Percentiles rank a stretch among this genome's conserved stretches.
phyloP scores from a whole-genome alignment of 2,888 invertebrate genomes.

The Eupeodes latifasciatus region DNA sequence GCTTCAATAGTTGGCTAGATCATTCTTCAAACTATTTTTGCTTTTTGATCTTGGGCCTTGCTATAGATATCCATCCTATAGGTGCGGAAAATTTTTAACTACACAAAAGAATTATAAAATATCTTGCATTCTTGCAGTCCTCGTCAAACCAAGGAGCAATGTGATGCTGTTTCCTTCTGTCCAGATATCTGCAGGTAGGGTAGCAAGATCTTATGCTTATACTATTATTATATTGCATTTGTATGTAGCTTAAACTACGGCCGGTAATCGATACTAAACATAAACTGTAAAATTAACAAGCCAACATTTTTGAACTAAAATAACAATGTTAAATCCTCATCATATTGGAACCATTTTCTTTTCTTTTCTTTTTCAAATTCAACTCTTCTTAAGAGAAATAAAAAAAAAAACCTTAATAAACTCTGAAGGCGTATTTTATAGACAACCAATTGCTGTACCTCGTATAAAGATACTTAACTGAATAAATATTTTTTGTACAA shows the following conservation, averaged over 20 bases:
- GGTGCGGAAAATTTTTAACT: too few species aligned
- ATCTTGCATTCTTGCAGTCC: too few species aligned
- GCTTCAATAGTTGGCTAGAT: too few species aligned
- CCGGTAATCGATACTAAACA: slow-evolving; percentile 3
- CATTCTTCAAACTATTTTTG: too few species aligned
- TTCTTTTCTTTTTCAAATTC: slow-evolving; percentile 25
- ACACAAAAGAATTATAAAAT: too few species aligned
- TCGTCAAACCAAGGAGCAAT: too few species aligned
- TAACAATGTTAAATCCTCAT: background rate
- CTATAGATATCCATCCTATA: too few species aligned
- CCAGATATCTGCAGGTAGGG: too few species aligned
- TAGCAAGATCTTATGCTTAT: background rate
- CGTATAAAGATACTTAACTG: slow-evolving; percentile 62
- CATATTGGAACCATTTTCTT: background rate
- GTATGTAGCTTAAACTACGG: background rate
- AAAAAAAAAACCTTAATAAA: slow-evolving; percentile 8
- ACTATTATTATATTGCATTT: background rate
- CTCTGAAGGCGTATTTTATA: slow-evolving; percentile 72
- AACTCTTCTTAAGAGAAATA: background rate
- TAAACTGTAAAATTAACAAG: slow-evolving; percentile 1
- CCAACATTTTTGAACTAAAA: slow-evolving; percentile 31
- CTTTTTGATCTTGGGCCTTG: too few species aligned
- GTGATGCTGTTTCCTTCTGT: too few species aligned
- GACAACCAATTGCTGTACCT: slow-evolving; percentile 59
- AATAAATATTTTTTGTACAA: slow-evolving; percentile 63